Percentiles rank a stretch among this genome's conserved stretches.
phyloP scores from a whole-genome alignment of 64 coral and sea anemone genomes.

The Dendronephthya gigantea region DNA sequence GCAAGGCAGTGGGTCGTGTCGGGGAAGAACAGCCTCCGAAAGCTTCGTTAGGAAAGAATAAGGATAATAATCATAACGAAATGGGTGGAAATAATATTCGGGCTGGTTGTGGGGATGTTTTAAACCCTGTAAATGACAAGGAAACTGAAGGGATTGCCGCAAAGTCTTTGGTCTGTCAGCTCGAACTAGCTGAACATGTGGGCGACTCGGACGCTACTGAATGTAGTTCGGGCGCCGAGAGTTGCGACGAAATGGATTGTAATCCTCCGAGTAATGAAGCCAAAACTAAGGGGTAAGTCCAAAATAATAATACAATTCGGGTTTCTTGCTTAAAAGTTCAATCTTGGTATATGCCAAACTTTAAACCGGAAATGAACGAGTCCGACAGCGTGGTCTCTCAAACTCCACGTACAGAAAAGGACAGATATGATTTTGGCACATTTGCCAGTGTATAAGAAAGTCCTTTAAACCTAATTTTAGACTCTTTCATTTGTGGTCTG shows the following conservation, averaged over 20 bases:
- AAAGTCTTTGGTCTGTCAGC: neutral
- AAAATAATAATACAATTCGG: neutral
- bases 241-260: neutral
- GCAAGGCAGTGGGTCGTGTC: neutral
- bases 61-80: neutral
- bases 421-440: too few species aligned
- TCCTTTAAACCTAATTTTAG: neutral
- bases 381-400: neutral
- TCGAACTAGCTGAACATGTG: neutral
- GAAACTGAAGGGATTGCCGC: neutral
- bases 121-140: neutral
- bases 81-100: neutral
- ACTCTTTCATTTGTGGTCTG: neutral
- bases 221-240: neutral
- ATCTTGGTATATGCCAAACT: neutral
- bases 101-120: neutral
- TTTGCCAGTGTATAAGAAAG: too few species aligned
- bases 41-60: neutral
- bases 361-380: neutral
- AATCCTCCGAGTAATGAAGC: neutral
- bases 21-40: neutral
- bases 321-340: neutral
- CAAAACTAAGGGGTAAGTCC: neutral
- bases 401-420: neutral
- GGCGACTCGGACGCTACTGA: constrained; percentile 1